Evolutionary conservation across 2,113 vertebrate genomes (phyloP).

Genomic region (Benitochromis conjunctus): DNA sequence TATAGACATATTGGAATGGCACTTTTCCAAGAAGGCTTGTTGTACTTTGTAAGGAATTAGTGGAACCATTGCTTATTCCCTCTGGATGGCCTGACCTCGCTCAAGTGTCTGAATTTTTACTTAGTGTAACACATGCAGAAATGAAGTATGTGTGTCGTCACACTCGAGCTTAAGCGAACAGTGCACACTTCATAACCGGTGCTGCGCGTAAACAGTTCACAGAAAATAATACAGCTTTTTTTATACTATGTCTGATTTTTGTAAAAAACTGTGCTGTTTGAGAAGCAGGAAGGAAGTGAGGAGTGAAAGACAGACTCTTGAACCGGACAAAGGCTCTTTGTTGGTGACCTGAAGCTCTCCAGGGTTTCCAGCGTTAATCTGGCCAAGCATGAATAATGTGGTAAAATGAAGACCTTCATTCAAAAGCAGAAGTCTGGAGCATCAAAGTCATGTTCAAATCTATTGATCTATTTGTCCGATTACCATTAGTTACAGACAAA

Average conservation of each 20-base stretch:
- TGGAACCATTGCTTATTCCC: conserved; percentile 87
- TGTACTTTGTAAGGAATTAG: conserved; percentile 84
- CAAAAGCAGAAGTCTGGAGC: conserved; percentile 46
- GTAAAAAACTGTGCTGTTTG: conserved; percentile 24
- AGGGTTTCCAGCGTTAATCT: conserved; percentile 27
- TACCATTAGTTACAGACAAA: conserved; percentile 66
- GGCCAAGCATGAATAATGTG: conserved; percentile 56
- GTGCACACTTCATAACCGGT: conserved; percentile 78
- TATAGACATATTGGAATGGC: conserved; percentile 83
- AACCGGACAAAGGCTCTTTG: conserved; percentile 88
- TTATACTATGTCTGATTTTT: conserved; percentile 82
- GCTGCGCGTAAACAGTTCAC: conserved; percentile 72
- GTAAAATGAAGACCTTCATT: conserved; percentile 59
- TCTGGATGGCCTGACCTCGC: conserved; percentile 82
- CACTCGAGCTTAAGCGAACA: conserved; percentile 50
- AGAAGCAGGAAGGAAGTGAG: conserved; percentile 61
- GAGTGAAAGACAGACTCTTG: conserved; percentile 65
- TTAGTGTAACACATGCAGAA: conserved; percentile 5
- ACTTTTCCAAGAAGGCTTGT: conserved; percentile 85
- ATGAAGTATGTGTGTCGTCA: conserved; percentile 23
- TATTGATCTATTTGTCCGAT: conserved; percentile 71
- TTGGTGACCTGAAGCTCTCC: conserved; percentile 72
- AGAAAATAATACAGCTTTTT: conserved; percentile 65
- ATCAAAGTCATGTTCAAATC: conserved; percentile 67
- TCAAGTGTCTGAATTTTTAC: conserved; percentile 82